Evolutionary conservation across 2,113 vertebrate species (phyloP).

Genomic region (Picathartes gymnocephalus): DNA sequence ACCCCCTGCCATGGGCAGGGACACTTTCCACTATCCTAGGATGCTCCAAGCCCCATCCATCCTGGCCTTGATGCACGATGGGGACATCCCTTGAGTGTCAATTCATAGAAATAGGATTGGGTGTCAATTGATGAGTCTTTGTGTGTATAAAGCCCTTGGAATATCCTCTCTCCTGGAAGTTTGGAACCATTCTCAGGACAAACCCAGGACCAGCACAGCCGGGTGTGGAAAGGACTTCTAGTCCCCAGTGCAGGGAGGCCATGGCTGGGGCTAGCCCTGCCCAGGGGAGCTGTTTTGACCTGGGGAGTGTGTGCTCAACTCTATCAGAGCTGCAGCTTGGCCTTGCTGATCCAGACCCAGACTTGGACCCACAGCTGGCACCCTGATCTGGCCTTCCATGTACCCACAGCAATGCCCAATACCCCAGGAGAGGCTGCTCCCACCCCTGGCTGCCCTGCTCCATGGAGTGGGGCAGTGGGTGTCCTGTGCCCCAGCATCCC

Average conservation of each 20-base stretch:
- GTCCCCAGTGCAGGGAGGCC: not conserved
- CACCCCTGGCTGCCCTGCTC: not conserved
- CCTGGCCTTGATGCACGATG: not conserved
- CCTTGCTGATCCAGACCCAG: not conserved
- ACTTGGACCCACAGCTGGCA: not conserved
- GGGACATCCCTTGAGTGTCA: not conserved
- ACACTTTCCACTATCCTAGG: not conserved
- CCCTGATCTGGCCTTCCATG: not conserved
- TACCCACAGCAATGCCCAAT: not conserved
- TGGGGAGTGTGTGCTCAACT: not conserved
- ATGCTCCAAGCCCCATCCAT: not conserved
- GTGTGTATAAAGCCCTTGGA: not conserved
- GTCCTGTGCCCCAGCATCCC: not conserved
- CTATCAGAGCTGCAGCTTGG: not conserved
- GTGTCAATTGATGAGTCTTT: accelerated
- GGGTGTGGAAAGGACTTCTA: not conserved
- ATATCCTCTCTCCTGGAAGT: not conserved
- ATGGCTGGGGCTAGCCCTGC: not conserved
- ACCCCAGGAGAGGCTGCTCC: not conserved
- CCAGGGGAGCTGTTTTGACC: not conserved
- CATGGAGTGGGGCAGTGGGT: not conserved
- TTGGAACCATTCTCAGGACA: not conserved
- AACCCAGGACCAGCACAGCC: not conserved
- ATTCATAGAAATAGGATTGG: not conserved
- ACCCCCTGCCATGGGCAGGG: not conserved